Base-by-base conservation (phyloP, 2,113 vertebrate genomes). In the Cyprinodon variegatus region DNA sequence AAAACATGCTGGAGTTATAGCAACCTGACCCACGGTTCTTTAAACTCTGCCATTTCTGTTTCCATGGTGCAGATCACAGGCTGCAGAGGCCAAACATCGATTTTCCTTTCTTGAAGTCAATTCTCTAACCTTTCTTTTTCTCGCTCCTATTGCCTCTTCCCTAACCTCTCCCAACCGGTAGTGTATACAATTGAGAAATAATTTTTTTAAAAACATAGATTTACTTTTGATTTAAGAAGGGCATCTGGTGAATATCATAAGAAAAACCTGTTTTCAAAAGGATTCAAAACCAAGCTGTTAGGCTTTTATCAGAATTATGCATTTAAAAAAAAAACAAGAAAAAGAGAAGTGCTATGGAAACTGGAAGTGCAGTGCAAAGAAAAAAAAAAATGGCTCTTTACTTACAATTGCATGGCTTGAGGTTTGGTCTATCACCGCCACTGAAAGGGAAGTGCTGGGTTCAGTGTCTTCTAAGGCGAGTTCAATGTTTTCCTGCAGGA, bases 331-430 rank as follows among this genome's bases (percentile, higher is more conserved):
- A 66, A 50, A 73, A 14, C 1, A 46, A 66, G 12, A 50, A 14
- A 61, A 65, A 53, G 14, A 74, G 15, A 70, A 64, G 59, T 12
- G 20, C 29, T 62, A 15, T 65, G 37, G 3, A 66, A 70, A 64
- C 65, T n/a, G 38, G 40, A 66, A 46, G 40, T 39, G 12, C 2
- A 50, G 6, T 64, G 41, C 17, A 2, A 59, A 65, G 48, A 61
- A 57, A 41, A 66, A 14, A 17, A 50, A 72, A 37, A 11, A 0
- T 66, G 74, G 62, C 14, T 41, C 3, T 39, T 41, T 78, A 85
- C 86, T 94, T 94, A 99, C 98, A 95, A 99, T 93, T 0, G 96
- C 93, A 87, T 98, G 97, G 89, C 96, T 97, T 0, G 96, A 98
- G 4, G 96, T 89, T 86, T 99, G 96, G 90, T 99, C 98, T 63